Evolutionary conservation across 2,888 invertebrate genomes (phyloP).

Genomic region (Luperina nickerlii): DNA sequence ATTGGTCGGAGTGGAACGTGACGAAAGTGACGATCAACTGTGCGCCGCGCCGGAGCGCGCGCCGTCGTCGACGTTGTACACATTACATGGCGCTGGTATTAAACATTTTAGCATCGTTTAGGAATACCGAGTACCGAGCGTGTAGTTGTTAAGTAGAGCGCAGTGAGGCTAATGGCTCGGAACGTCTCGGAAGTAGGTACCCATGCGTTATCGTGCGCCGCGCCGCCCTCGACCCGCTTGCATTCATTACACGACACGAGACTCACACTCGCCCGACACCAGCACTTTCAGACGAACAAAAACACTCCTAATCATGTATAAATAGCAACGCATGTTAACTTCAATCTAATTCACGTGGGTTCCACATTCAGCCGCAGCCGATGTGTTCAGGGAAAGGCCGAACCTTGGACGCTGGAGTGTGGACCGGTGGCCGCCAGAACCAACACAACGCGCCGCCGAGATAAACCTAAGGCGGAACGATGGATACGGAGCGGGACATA

Average conservation of each 20-base stretch:
- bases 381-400: background rate
- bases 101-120: slow-evolving; percentile 57
- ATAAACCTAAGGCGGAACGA: slow-evolving; percentile 4
- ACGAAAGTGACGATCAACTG: background rate
- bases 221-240: slow-evolving; percentile 78
- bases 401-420: background rate
- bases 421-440: background rate
- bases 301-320: background rate
- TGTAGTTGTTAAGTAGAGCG: slow-evolving; percentile 73
- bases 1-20: slow-evolving; percentile 17
- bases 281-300: background rate
- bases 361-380: background rate
- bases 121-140: slow-evolving; percentile 48
- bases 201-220: slow-evolving; percentile 75
- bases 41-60: background rate
- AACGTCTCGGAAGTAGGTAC: slow-evolving; percentile 84
- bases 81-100: slow-evolving; percentile 12
- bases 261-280: slow-evolving; percentile 14
- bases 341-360: background rate
- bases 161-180: slow-evolving; percentile 84
- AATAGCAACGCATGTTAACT: background rate
- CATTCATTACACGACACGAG: slow-evolving; percentile 70
- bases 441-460: background rate
- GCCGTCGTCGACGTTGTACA: background rate
- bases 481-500: slow-evolving; percentile 30